Evolutionary conservation across 2,113 vertebrate species (phyloP).

Genomic region (Heliornis fulica): DNA sequence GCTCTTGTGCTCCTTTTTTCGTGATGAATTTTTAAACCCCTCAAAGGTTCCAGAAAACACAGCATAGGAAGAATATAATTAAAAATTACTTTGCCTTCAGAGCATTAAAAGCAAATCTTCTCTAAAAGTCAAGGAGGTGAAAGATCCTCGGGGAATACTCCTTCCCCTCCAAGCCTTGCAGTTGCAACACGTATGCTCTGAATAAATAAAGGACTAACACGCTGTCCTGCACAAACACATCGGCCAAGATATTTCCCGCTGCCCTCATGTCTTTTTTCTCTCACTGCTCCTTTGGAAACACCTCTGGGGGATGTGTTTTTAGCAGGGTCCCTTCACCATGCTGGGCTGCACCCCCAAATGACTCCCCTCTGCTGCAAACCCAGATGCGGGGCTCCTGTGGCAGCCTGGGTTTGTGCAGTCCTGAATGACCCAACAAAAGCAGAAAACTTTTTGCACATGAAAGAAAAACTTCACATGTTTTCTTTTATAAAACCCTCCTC

Average conservation of each 20-base stretch:
- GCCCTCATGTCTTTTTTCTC: neutral
- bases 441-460: neutral
- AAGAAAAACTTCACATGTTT: neutral
- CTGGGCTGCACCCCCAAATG: accelerated
- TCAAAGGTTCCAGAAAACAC: neutral
- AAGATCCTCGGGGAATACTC: neutral
- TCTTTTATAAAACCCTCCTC: neutral
- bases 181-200: neutral
- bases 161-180: neutral
- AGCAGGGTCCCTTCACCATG: neutral
- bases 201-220: neutral
- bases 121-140: neutral
- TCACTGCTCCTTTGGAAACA: neutral
- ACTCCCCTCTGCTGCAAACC: neutral
- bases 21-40: constrained; percentile 1
- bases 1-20: neutral
- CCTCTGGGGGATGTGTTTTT: neutral
- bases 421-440: neutral
- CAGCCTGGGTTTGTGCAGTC: neutral
- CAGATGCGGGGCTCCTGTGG: accelerated
- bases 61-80: neutral
- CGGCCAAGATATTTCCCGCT: neutral
- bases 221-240: neutral
- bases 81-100: neutral
- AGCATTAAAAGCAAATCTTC: neutral